Percentiles rank a stretch among this genome's conserved stretches.
Conservation (phyloP, 2,113 vertebrate genomes). For the Castor canadensis region DNA sequence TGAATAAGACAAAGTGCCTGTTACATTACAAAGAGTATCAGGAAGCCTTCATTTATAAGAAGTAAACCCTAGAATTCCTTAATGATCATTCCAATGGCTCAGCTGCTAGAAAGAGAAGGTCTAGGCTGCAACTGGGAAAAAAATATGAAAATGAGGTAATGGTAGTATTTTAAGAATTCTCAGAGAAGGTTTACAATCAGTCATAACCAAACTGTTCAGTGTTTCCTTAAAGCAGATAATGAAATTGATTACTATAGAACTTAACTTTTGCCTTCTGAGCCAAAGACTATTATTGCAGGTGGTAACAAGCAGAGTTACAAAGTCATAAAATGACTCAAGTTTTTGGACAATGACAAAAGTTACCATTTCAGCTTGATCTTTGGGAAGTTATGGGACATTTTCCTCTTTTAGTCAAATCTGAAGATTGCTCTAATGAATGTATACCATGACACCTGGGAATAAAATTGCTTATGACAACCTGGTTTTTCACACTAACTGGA, state of each 20-base stretch:
- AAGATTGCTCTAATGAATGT: background rate
- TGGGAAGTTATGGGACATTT: background rate
- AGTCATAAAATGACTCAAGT: background rate
- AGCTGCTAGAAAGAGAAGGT: background rate
- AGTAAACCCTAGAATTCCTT: background rate
- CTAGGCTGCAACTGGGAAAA: background rate
- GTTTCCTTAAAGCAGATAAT: background rate
- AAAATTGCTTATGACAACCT: background rate
- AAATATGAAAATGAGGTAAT: background rate
- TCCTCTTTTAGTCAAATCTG: background rate
- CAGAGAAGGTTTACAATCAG: background rate
- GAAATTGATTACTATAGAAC: background rate
- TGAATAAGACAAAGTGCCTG: background rate
- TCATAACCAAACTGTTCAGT: background rate
- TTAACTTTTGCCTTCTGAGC: background rate
- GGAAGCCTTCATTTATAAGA: background rate
- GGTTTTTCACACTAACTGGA: background rate
- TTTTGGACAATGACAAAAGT: background rate
- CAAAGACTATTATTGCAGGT: background rate
- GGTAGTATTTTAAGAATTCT: background rate
- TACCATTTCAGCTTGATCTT: background rate
- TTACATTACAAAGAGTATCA: background rate
- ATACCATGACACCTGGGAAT: background rate
- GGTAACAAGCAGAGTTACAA: background rate
- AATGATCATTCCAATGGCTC: background rate